Evolutionary conservation across 2,797 vertebrate genomes (phyloP), one percentile per base, ranked within the genome.

Genomic region (Crenichthys baileyi): DNA sequence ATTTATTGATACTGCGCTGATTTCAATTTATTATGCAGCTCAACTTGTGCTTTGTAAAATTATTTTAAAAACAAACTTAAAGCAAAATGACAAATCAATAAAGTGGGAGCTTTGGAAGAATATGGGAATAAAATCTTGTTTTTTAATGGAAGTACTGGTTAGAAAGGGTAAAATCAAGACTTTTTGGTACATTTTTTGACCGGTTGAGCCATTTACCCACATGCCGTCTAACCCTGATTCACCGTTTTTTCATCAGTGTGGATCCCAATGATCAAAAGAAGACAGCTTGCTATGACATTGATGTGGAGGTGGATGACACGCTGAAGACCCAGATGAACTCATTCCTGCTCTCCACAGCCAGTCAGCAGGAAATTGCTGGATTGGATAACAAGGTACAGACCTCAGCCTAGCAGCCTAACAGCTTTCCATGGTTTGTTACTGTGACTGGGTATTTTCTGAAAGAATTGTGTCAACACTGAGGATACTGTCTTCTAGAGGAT

Each of bases 311-410:
- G 87, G 98, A 99, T 0, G 98, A 99, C 85, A 99, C 98, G 0
- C 93, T 99, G 89, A 99, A 99, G 94, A 99, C 98, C 11, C 98
- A 99, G 95, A 99, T 99, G 98, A 99, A 99, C 94, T 99, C 98
- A 75, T 99, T 99, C 83, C 95, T 99, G 88, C 96, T 99, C 0
- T 99, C 98, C 76, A 99, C 98, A 12, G 98, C 98, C 88, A 99
- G 98, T 89, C 98, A 99, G 83, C 98, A 99, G 93, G 98, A 99
- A 88, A 99, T 99, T 13, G 98, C 98, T 55, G 97, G 98, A 78
- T 93, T 99, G 90, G 98, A 99, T 94, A 99, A 99, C 92, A 99
- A 99, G 98, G 98, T 99, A 70, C 29, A 56, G 16, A 56, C 70
- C 44, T 39, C 58, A 0, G 7, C 36, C 9, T 0, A 29, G 1